Evolutionary conservation across 2,888 invertebrate species (phyloP).

Genomic region (Megamerina dolium): DNA sequence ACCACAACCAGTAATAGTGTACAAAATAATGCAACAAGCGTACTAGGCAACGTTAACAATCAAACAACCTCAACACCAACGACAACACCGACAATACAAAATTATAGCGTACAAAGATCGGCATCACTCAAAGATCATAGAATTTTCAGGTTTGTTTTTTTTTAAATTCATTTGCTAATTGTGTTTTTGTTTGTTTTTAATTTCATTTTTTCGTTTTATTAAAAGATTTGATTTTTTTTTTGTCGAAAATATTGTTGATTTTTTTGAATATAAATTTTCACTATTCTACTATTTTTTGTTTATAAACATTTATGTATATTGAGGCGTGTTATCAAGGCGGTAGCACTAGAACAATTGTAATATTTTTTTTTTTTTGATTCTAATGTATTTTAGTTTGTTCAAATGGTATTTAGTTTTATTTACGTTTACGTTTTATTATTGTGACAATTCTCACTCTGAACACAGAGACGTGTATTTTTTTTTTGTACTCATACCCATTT

Average conservation of each 20-base stretch:
- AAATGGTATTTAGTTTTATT: too few relatives aligned
- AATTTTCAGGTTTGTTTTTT: constrained; percentile 49
- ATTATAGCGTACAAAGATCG: constrained; percentile 55
- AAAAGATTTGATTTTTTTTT: constrained; percentile 11
- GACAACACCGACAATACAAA: constrained; percentile 50
- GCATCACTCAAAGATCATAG: constrained; percentile 55
- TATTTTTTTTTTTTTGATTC: too few relatives aligned
- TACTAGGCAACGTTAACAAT: constrained; percentile 27
- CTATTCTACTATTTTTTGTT: constrained; percentile 5
- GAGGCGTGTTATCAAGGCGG: too few relatives aligned
- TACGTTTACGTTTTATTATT: too few relatives aligned
- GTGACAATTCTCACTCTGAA: too few relatives aligned
- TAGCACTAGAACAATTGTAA: too few relatives aligned
- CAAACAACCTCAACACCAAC: constrained; percentile 26
- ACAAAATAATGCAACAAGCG: constrained; percentile 34
- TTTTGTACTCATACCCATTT: too few relatives aligned
- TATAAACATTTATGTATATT: constrained; percentile 10
- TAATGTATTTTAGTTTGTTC: too few relatives aligned
- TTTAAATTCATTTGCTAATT: constrained; percentile 8
- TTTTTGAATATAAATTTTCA: constrained; percentile 10
- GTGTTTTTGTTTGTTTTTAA: constrained; percentile 9
- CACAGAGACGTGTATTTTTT: too few relatives aligned
- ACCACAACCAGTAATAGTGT: constrained; percentile 31
- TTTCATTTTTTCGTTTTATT: constrained; percentile 11
- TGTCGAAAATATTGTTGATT: too few relatives aligned